These are phyloP conservation scores for Oryzias woworae DNA, from an alignment of 2,113 vertebrate genomes.

Conservation along the genomic window DNA sequence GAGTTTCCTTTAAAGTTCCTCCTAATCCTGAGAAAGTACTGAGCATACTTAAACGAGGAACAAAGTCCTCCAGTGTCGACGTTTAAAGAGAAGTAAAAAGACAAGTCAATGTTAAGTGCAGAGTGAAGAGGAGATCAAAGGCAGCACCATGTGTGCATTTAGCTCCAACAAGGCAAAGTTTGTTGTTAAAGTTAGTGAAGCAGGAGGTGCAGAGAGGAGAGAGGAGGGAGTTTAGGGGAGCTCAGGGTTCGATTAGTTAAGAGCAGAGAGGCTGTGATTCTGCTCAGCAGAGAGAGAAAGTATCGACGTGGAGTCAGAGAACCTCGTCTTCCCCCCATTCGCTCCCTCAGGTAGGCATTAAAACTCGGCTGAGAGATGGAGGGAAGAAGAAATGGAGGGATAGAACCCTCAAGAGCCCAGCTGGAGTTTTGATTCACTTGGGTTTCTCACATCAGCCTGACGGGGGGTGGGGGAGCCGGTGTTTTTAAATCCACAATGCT, in stretches of 20 bases:
- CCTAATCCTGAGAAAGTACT: conserved; percentile 56
- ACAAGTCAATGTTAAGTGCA: conserved; percentile 62
- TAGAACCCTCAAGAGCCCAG: conserved; percentile 34
- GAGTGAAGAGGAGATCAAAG: conserved; percentile 60
- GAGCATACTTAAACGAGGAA: conserved; percentile 58
- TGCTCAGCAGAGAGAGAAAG: conserved; percentile 62
- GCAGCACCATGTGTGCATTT: conserved; percentile 44
- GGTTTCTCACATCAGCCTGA: conserved; percentile 59
- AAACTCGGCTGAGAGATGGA: conserved; percentile 45
- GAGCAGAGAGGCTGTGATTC: conserved; percentile 62
- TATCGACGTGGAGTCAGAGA: conserved; percentile 67
- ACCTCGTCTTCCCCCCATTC: conserved; percentile 40
- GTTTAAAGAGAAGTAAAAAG: conserved; percentile 38
- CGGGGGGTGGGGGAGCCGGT: conserved; percentile 6
- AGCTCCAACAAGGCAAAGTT: conserved; percentile 44
- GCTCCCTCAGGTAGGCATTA: conserved; percentile 71
- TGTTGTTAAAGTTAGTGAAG: conserved; percentile 38
- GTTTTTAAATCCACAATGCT: conserved; percentile 46
- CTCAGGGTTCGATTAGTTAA: conserved; percentile 63
- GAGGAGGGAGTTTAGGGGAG: conserved; percentile 13
- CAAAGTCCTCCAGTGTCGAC: conserved; percentile 36
- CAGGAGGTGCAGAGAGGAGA: conserved; percentile 8
- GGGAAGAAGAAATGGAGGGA: conserved; percentile 2
- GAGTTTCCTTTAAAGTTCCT: conserved; percentile 48
- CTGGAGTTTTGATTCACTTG: conserved; percentile 56